A percentile compares a stretch with the other conserved stretches of the same genome.
These are phyloP conservation scores for Puma concolor DNA, from an alignment of 2,113 vertebrate species.

Conservation along the genomic window DNA sequence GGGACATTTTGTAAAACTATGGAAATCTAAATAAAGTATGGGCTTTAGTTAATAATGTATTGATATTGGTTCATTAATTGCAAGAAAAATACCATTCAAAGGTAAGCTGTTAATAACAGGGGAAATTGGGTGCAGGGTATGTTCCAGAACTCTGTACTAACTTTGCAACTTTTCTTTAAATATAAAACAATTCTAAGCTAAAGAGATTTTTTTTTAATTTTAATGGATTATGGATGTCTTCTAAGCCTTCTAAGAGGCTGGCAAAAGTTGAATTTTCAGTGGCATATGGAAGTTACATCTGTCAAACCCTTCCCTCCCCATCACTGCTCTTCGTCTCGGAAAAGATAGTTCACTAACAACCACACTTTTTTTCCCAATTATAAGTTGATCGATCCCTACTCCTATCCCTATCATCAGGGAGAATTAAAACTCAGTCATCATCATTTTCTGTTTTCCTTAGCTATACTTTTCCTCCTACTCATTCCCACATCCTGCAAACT, in stretches of 20 bases:
- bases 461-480: not conserved
- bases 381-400: not conserved
- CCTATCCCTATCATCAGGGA: not conserved
- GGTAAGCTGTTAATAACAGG: not conserved
- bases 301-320: not conserved
- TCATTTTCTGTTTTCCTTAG: not conserved
- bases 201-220: not conserved
- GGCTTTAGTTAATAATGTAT: not conserved
- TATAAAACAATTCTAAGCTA: not conserved
- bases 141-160: not conserved
- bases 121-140: not conserved
- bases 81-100: not conserved
- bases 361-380: not conserved
- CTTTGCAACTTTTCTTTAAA: not conserved
- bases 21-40: not conserved
- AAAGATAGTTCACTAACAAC: not conserved
- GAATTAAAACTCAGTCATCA: not conserved
- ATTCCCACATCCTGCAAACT: not conserved
- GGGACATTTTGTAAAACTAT: not conserved
- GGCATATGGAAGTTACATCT: not conserved
- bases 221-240: not conserved
- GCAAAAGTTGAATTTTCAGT: not conserved
- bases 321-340: not conserved
- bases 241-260: not conserved
- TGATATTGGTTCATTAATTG: not conserved